Conservation (phyloP, 2,797 vertebrate genomes). For the Mallotus villosus region DNA sequence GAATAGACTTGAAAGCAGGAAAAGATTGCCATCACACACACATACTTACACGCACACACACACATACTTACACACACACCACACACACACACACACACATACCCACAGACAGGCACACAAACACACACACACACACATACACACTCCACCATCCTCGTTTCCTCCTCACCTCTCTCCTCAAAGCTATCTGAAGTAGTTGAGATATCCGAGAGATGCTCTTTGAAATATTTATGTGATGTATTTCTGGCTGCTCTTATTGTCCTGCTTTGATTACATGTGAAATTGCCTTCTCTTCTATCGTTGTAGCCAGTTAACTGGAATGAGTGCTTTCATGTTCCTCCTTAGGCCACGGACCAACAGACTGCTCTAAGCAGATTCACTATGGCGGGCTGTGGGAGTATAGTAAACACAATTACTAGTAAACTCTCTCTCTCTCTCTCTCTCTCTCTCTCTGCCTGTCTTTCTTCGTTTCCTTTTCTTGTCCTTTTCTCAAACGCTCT, state of each 20-base stretch:
- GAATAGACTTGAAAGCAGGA: too few relatives aligned
- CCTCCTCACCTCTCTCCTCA: background rate
- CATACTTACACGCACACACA: too few relatives aligned
- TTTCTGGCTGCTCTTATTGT: constrained; percentile 9
- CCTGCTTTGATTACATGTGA: constrained; percentile 31
- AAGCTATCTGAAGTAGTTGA: constrained; percentile 7
- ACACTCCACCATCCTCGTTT: background rate
- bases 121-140: too few relatives aligned
- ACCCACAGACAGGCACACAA: too few relatives aligned
- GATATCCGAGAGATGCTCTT: constrained; percentile 18
- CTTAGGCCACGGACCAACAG: constrained; percentile 16
- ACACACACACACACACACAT: too few relatives aligned
- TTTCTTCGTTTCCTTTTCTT: too few relatives aligned
- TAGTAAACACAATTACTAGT: constrained; percentile 40
- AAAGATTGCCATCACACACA: too few relatives aligned
- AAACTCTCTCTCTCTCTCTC: too few relatives aligned
- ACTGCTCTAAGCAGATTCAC: constrained; percentile 24
- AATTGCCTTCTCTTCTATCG: constrained; percentile 25
- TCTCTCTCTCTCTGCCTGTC: too few relatives aligned
- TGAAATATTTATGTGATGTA: constrained; percentile 24
- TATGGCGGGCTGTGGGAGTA: constrained; percentile 38
- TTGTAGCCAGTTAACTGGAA: constrained; percentile 12
- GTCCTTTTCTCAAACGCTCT: too few relatives aligned
- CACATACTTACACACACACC: too few relatives aligned
- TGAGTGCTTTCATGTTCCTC: constrained; percentile 18